Evolutionary conservation across 2,888 invertebrate species (phyloP), one percentile per base, ranked within the genome.

Genomic region (Cantharis rufa): DNA sequence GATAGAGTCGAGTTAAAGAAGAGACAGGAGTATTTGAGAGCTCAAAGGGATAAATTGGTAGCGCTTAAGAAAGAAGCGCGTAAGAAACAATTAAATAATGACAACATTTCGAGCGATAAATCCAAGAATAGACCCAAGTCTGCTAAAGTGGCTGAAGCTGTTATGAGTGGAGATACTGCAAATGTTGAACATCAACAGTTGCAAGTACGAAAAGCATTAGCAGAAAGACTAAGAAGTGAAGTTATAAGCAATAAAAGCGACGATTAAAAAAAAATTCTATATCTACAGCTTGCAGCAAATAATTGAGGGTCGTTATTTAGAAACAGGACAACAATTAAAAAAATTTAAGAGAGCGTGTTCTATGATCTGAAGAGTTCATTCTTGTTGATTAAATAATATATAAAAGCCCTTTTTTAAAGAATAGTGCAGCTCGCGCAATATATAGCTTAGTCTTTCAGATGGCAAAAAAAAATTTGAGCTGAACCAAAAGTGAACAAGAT

Each of bases 31-130:
- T 98, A 98, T 87, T 89, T 98, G 75, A 92, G 94, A 72, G 93
- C 94, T 78, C 98, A 98, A 86, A 91, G 98, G 21, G 98, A 98
- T 87, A 96, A 97, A 86, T 90, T 98, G 72, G 90, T 98, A 64
- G 95, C 95, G 16, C 89, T 98, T 85, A 98, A 98, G 88, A 95
- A 95, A 85, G 94, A 95, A 86, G 96, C 95, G 18, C 91, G 98
- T 16, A 94, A 95, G 85, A 94, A 94, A 82, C 77, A 77, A 11
- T 21, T 77, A 0, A 90, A 90, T 68, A 84, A 86, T 77, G 88
- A 87, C 82, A 86, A 88, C 10, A 87, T 88, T 4, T 86, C 86
- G 76, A 87, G 86, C 3, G 85, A 80, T 21, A 81, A 87, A 16
- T 83, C 85, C 77, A 82, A 78, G 28, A 72, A 78, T 5, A 86